Conservation (phyloP, 2,797 vertebrate genomes). For the Chiroxiphia lanceolata region DNA sequence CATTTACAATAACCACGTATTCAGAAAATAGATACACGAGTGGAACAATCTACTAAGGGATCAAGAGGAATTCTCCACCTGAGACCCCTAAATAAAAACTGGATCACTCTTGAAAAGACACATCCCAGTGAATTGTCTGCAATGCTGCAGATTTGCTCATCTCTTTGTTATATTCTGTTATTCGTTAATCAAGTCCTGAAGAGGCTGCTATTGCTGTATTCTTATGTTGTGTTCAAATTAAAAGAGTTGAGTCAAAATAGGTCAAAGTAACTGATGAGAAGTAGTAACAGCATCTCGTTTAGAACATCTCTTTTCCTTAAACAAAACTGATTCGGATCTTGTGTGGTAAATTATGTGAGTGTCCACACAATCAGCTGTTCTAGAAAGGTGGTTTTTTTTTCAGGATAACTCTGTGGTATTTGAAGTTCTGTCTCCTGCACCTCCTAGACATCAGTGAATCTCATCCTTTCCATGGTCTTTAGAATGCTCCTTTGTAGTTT, state of each 20-base stretch:
- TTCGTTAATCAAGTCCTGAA: conserved; percentile 17
- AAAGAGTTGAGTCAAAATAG: conserved; percentile 43
- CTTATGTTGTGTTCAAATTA: conserved; percentile 1
- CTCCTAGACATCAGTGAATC: conserved; percentile 24
- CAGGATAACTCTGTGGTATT: not conserved
- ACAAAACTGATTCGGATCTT: not conserved
- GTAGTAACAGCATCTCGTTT: conserved; percentile 16
- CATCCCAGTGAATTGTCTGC: not conserved
- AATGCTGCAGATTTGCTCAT: not conserved
- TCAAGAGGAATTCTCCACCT: not conserved
- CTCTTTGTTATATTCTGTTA: not conserved
- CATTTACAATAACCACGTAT: not conserved
- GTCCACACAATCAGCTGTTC: not conserved
- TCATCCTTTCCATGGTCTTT: not conserved
- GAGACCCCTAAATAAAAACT: not conserved
- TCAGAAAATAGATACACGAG: not conserved
- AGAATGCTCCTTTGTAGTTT: conserved; percentile 11
- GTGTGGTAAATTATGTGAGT: not conserved
- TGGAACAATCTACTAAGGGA: not conserved
- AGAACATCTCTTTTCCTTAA: not conserved
- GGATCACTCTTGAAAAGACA: not conserved
- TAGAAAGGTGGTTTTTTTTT: not conserved
- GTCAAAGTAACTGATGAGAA: conserved; percentile 39
- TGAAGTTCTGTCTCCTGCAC: not conserved
- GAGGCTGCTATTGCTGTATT: not conserved